Percentiles rank a stretch among this genome's conserved stretches.
Evolutionary conservation across 1,140 invertebrate genomes (phyloP).

Genomic region (Achatina immaculata): DNA sequence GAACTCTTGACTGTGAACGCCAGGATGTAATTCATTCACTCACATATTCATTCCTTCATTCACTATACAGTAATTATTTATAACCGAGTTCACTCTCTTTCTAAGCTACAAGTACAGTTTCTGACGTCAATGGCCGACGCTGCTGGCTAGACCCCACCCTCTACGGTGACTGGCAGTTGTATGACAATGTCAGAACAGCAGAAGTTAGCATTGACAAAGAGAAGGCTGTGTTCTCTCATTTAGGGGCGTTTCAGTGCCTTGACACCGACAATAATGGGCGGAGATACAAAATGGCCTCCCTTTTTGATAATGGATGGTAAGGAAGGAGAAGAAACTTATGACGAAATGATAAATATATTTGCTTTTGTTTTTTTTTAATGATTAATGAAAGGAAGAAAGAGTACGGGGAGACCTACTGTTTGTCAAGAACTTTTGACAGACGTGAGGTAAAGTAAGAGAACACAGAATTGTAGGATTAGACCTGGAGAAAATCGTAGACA

Average conservation of each 20-base stretch:
- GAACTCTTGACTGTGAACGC: too few species aligned
- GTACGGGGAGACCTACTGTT: not conserved
- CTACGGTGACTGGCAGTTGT: constrained; percentile 50
- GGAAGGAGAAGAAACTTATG: not conserved
- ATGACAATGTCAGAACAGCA: constrained; percentile 42
- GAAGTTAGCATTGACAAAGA: constrained; percentile 46
- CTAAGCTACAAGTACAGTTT: not conserved
- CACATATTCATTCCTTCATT: too few species aligned
- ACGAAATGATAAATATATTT: not conserved
- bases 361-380: not conserved
- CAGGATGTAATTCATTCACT: too few species aligned
- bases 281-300: constrained; percentile 47
- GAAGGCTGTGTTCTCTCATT: constrained; percentile 43
- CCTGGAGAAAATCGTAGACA: too few species aligned
- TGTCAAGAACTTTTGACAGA: not conserved
- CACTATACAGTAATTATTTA: too few species aligned
- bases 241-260: constrained; percentile 47
- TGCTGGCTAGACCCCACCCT: constrained; percentile 40
- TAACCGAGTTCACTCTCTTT: too few species aligned
- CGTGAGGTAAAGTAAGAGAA: too few species aligned
- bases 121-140: not conserved
- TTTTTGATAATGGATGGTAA: constrained; percentile 55
- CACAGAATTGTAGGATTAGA: too few species aligned
- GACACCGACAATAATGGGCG: constrained; percentile 37
- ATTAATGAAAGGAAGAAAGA: not conserved